Conservation (phyloP, 2,888 invertebrate species). For the Scelioninae gen. 1 region DNA sequence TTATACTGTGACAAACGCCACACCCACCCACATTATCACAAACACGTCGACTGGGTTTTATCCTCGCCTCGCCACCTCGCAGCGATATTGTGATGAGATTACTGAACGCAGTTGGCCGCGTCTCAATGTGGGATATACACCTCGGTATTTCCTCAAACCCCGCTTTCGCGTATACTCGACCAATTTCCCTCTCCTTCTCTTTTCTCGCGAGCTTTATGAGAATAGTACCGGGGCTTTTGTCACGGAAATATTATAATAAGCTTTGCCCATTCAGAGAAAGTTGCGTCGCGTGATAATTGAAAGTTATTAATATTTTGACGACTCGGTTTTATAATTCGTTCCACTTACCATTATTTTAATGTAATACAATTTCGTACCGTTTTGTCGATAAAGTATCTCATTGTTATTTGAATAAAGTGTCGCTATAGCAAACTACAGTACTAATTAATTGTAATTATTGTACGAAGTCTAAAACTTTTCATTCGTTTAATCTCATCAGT, state of each 20-base stretch:
- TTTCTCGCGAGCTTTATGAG: conserved; percentile 51
- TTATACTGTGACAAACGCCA: conserved; percentile 70
- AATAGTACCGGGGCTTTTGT: conserved; percentile 62
- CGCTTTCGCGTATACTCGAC: conserved; percentile 66
- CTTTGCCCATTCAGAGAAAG: conserved; percentile 67
- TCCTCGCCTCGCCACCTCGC: conserved; percentile 82
- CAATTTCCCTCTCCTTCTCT: conserved; percentile 59
- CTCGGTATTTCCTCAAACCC: conserved; percentile 69
- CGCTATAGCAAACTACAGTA: background rate
- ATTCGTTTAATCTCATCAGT: conserved; percentile 6
- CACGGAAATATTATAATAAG: conserved; percentile 68
- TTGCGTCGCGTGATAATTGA: conserved; percentile 68
- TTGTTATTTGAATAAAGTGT: conserved; percentile 20
- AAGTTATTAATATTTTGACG: conserved; percentile 69
- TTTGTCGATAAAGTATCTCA: background rate
- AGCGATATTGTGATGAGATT: conserved; percentile 89
- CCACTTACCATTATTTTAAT: conserved; percentile 56
- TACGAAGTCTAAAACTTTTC: conserved; percentile 6
- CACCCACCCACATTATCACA: conserved; percentile 67
- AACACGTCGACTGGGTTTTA: conserved; percentile 76
- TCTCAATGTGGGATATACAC: conserved; percentile 85
- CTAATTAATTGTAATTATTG: conserved; percentile 27
- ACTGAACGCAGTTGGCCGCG: conserved; percentile 88
- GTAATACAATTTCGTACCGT: conserved; percentile 38
- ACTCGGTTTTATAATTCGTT: conserved; percentile 65